Conservation (phyloP, 2,113 vertebrate species). For the Ptilorrhoa leucosticta region DNA sequence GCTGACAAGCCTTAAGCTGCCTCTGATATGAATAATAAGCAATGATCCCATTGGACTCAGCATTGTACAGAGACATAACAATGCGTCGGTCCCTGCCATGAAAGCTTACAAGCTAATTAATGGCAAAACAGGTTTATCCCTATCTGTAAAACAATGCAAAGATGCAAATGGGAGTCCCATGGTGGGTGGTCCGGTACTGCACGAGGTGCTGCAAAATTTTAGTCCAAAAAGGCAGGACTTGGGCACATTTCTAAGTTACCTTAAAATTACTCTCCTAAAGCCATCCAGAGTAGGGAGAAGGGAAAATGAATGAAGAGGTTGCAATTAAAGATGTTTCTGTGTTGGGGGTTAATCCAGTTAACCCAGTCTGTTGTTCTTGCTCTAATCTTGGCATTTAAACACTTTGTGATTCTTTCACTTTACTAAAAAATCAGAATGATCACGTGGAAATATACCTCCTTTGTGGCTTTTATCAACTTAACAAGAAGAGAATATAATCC, state of each 20-base stretch:
- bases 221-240: background rate
- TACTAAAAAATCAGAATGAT: background rate
- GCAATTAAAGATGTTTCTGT: background rate
- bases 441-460: background rate
- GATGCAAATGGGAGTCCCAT: background rate
- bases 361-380: background rate
- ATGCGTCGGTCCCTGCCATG: background rate
- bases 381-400: background rate
- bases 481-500: background rate
- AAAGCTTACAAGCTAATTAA: constrained; percentile 45
- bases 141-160: background rate
- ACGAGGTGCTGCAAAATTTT: background rate
- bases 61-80: background rate
- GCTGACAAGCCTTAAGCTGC: constrained; percentile 20
- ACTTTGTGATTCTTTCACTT: background rate
- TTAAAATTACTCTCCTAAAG: background rate
- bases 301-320: background rate
- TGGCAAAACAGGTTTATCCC: background rate
- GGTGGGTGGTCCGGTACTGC: background rate
- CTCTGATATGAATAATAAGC: constrained; percentile 40
- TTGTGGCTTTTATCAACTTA: background rate
- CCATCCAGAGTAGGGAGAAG: background rate
- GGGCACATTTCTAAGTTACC: background rate
- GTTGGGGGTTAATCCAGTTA: background rate
- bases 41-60: constrained; percentile 10